phyloP scores from a whole-genome alignment of 2,797 vertebrate species.

The Petrocephalus sullivani region DNA sequence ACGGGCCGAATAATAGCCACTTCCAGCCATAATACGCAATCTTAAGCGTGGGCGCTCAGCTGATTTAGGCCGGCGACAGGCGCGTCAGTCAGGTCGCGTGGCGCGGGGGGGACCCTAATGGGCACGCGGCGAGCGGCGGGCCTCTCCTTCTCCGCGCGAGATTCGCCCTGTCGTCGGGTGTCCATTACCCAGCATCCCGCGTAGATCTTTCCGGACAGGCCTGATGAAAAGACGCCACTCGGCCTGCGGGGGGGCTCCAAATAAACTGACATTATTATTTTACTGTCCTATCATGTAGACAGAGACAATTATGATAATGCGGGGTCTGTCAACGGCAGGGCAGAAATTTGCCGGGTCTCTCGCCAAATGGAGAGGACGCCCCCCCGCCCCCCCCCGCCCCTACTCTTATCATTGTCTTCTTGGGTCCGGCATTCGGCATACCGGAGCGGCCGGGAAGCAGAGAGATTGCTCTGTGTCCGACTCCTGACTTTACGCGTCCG shows the following conservation, averaged over 20 bases:
- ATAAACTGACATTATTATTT: slow-evolving; percentile 99
- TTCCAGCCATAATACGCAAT: slow-evolving; percentile 82
- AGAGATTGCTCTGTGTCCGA: neutral
- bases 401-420: slow-evolving; percentile 38
- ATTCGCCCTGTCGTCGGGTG: slow-evolving; percentile 87
- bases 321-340: slow-evolving; percentile 81
- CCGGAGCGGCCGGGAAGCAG: neutral
- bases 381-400: slow-evolving; percentile 38
- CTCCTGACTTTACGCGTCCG: neutral
- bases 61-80: slow-evolving; percentile 77
- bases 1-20: slow-evolving; percentile 79
- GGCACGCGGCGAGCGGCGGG: slow-evolving; percentile 80
- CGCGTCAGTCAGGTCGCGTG: slow-evolving; percentile 71
- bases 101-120: slow-evolving; percentile 78
- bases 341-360: slow-evolving; percentile 79
- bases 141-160: slow-evolving; percentile 76
- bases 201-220: slow-evolving; percentile 99
- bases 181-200: slow-evolving; percentile 98
- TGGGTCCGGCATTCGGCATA: slow-evolving; percentile 53
- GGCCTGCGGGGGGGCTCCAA: slow-evolving; percentile 92
- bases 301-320: slow-evolving; percentile 99
- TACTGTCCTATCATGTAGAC: slow-evolving; percentile 97
- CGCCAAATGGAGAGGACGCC: slow-evolving; percentile 75
- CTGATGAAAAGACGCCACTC: slow-evolving; percentile 99
- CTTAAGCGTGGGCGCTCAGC: slow-evolving; percentile 72